Conservation (phyloP, 2,888 invertebrate genomes). For the Enchytraeus crypticus region DNA sequence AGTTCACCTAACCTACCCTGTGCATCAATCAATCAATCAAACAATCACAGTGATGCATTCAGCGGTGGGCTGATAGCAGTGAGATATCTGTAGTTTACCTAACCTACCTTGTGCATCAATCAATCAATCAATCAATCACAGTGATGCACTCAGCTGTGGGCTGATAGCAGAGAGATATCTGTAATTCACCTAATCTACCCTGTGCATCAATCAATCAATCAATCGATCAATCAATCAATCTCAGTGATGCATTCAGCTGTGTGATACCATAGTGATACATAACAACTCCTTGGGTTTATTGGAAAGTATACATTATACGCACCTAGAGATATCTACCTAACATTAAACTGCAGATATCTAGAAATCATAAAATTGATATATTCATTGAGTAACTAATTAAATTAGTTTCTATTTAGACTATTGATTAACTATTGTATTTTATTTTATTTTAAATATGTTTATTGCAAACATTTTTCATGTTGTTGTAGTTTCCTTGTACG, state of each 20-base stretch:
- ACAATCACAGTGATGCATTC: conserved; percentile 80
- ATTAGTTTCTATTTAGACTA: no score
- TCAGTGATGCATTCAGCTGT: conserved; percentile 85
- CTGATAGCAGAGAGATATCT: conserved; percentile 87
- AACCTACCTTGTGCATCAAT: conserved; percentile 32
- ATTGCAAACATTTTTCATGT: no score
- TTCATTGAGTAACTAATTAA: no score
- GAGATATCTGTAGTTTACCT: conserved; percentile 61
- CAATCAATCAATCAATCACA: conserved; percentile 68
- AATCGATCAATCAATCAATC: conserved; percentile 56
- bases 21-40: no score
- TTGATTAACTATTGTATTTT: no score
- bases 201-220: no score
- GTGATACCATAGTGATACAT: conserved; percentile 79
- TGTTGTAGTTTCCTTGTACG: no score
- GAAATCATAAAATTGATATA: no score
- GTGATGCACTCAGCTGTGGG: conserved; percentile 88
- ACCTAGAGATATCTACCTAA: not conserved
- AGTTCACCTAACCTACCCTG: conserved; percentile 41
- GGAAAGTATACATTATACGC: not conserved
- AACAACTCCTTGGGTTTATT: not conserved
- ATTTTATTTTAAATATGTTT: no score
- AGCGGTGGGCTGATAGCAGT: conserved; percentile 91
- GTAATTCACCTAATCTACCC: conserved; percentile 41
- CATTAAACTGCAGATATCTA: not conserved